These are phyloP conservation scores for Euborellia annulipes DNA, from an alignment of 1,140 invertebrate genomes.

Conservation along the genomic window DNA sequence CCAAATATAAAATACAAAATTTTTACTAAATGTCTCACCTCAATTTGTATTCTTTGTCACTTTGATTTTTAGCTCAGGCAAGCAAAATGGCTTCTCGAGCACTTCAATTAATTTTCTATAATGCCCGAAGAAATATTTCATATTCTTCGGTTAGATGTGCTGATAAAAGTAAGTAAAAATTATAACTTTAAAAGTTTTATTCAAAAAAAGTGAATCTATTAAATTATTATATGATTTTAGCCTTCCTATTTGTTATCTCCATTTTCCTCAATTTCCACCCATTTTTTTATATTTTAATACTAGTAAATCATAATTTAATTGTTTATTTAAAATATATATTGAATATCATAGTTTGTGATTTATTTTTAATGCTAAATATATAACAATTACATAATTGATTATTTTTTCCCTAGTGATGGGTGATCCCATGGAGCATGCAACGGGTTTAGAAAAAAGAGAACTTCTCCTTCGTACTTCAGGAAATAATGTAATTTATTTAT, in stretches of 20 bases:
- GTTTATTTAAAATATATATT: neutral
- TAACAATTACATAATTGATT: neutral
- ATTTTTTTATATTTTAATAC: neutral
- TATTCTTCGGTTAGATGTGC: slow-evolving; percentile 28
- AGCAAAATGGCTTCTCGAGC: slow-evolving; percentile 43
- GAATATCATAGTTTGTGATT: neutral
- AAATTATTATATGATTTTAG: neutral
- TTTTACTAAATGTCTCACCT: no score
- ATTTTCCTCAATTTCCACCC: neutral
- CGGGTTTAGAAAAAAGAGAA: slow-evolving; percentile 81
- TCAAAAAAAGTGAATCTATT: slow-evolving; percentile 1
- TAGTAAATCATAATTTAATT: neutral
- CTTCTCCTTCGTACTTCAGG: slow-evolving; percentile 67
- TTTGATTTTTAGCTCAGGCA: no score
- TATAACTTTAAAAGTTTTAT: neutral
- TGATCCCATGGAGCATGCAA: slow-evolving; percentile 81
- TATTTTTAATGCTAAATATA: neutral
- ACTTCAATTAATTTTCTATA: slow-evolving; percentile 30
- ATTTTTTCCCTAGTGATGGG: slow-evolving; percentile 41
- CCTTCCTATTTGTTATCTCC: neutral
- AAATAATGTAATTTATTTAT: slow-evolving; percentile 53
- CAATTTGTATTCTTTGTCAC: no score
- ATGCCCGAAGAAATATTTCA: slow-evolving; percentile 31
- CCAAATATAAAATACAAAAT: no score
- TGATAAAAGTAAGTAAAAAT: slow-evolving; percentile 28